phyloP scores from a whole-genome alignment of 2,797 vertebrate species.

The Etheostoma nigrum region DNA sequence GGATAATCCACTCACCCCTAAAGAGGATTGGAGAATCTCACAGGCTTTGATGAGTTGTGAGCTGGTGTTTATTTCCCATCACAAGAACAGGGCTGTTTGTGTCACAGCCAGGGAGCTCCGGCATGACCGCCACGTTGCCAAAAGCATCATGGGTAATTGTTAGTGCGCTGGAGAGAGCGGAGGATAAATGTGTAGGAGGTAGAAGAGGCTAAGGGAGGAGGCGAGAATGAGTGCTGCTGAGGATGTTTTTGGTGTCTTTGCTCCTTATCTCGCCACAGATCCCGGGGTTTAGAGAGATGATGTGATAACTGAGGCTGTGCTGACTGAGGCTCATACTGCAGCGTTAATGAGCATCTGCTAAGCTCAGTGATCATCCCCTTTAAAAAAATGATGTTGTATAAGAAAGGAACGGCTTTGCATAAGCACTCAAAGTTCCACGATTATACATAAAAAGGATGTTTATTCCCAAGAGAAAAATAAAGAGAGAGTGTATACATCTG shows the following conservation, averaged over 20 bases:
- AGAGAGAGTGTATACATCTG: neutral
- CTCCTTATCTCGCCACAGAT: constrained; percentile 62
- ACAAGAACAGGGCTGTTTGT: constrained; percentile 65
- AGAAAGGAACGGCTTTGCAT: constrained; percentile 4
- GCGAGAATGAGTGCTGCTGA: constrained; percentile 6
- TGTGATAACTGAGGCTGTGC: constrained; percentile 63
- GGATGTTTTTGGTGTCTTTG: constrained; percentile 42
- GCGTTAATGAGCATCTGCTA: constrained; percentile 66
- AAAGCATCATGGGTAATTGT: constrained; percentile 61
- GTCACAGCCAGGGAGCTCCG: constrained; percentile 50
- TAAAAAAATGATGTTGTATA: constrained; percentile 20
- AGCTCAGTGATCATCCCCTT: constrained; percentile 44
- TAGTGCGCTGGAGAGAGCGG: constrained; percentile 14
- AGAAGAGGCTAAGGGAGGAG: constrained; percentile 18
- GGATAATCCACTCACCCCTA: constrained; percentile 85
- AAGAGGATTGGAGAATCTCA: constrained; percentile 82
- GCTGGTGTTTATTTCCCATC: constrained; percentile 80
- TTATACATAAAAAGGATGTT: constrained; percentile 25
- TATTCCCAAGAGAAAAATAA: constrained; percentile 30
- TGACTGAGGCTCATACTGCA: constrained; percentile 49
- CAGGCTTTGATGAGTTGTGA: constrained; percentile 80
- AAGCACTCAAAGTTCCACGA: constrained; percentile 9
- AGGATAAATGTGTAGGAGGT: neutral
- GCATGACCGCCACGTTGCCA: constrained; percentile 23
- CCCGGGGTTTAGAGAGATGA: constrained; percentile 64